Conservation (phyloP, 2,888 invertebrate genomes). For the Hirudinaria manillensis region DNA sequence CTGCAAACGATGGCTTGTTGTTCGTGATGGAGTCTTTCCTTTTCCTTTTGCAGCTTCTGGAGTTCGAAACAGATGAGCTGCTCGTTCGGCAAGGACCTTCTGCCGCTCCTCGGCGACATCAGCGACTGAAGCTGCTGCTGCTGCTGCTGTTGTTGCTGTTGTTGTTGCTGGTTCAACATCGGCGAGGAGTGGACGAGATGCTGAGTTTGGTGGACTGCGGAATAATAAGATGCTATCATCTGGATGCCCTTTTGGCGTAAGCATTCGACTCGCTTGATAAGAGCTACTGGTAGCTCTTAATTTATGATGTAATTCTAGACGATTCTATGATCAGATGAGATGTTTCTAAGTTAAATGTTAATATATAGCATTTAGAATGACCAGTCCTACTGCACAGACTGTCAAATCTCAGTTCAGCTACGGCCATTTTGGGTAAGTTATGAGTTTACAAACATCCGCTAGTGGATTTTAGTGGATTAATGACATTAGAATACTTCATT, state of each 20-base stretch:
- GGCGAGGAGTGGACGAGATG: conserved; percentile 22
- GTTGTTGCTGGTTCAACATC: conserved; percentile 10
- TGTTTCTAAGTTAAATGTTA: no score
- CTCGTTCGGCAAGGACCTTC: conserved; percentile 26
- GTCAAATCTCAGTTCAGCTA: no score
- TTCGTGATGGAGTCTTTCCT: conserved; percentile 38
- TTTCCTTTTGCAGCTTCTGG: conserved; percentile 37
- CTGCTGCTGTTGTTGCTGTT: conserved; percentile 3
- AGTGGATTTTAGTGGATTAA: no score
- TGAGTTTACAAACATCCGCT: no score
- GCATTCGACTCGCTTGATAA: no score
- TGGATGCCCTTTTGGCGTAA: not conserved
- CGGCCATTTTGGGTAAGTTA: no score
- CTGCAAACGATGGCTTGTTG: conserved; percentile 39
- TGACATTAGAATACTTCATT: no score
- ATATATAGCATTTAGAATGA: no score
- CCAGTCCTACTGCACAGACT: no score
- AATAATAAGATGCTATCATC: not conserved
- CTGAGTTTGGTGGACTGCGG: not conserved
- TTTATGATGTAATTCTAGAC: no score
- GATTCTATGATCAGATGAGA: no score
- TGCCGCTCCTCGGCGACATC: conserved; percentile 7
- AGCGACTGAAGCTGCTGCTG: not conserved
- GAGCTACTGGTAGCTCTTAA: no score
- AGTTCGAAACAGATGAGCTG: conserved; percentile 37